A percentile compares a stretch with the other conserved stretches of the same genome.
Evolutionary conservation across 2,113 vertebrate species (phyloP).

Genomic region (Equus quagga): DNA sequence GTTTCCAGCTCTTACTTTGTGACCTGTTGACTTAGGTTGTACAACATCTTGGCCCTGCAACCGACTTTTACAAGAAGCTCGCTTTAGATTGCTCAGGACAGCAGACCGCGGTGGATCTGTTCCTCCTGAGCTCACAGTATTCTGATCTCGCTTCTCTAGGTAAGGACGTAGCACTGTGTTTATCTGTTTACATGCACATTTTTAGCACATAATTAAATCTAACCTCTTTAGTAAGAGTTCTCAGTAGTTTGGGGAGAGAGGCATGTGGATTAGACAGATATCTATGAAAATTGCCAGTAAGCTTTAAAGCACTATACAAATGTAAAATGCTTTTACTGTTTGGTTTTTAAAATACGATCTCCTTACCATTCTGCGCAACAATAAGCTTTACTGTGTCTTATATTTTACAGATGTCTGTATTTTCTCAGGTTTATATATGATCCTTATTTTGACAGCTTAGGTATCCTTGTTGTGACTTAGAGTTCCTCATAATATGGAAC

Average conservation of each 20-base stretch:
- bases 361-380: neutral
- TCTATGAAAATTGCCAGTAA: neutral
- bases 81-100: slow-evolving; percentile 98
- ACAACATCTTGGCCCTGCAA: slow-evolving; percentile 97
- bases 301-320: neutral
- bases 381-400: neutral
- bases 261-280: neutral
- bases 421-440: slow-evolving; percentile 1
- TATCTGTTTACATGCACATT: neutral
- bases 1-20: slow-evolving; percentile 20
- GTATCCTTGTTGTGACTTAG: neutral
- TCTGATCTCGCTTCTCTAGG: slow-evolving; percentile 96
- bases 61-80: slow-evolving; percentile 99
- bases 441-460: neutral
- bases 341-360: neutral
- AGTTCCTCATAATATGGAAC: neutral
- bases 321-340: neutral
- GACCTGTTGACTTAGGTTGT: slow-evolving; percentile 90
- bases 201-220: neutral
- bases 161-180: slow-evolving; percentile 82
- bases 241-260: neutral
- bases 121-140: slow-evolving; percentile 97
- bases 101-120: slow-evolving; percentile 98
- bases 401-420: slow-evolving; percentile 13
- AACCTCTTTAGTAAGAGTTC: neutral